Evolutionary conservation across 2,888 invertebrate species (phyloP).

Genomic region (Therioaphis trifolii): DNA sequence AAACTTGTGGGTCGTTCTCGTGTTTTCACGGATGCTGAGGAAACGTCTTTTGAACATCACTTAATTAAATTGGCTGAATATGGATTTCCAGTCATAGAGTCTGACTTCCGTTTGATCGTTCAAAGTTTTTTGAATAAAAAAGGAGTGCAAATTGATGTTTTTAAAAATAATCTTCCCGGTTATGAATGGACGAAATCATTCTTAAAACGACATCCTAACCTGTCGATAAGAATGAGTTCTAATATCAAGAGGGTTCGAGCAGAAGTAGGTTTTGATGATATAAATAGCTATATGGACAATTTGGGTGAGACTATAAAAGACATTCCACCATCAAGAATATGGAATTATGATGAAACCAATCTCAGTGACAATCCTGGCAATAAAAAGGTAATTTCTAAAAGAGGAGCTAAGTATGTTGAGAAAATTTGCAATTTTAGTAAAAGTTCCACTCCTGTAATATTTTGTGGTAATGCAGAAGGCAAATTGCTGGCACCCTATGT

Average conservation of each 20-base stretch:
- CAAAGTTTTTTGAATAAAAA: constrained; percentile 60
- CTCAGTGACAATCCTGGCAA: constrained; percentile 67
- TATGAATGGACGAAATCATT: constrained; percentile 66
- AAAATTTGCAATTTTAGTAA: constrained; percentile 67
- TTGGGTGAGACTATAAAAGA: constrained; percentile 61
- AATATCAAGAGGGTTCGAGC: constrained; percentile 66
- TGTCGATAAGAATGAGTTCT: constrained; percentile 63
- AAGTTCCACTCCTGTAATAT: constrained; percentile 67
- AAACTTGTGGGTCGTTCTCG: constrained; percentile 49
- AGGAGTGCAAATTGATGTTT: constrained; percentile 59
- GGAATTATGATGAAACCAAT: constrained; percentile 68
- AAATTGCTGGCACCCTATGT: constrained; percentile 67
- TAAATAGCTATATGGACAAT: constrained; percentile 65
- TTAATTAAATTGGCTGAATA: constrained; percentile 65
- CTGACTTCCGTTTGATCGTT: constrained; percentile 38
- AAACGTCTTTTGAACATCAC: constrained; percentile 65
- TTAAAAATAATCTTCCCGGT: constrained; percentile 66
- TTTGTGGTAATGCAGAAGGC: constrained; percentile 68
- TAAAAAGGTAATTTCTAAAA: constrained; percentile 66
- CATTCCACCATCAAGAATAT: constrained; percentile 66
- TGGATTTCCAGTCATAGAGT: constrained; percentile 66
- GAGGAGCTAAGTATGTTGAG: constrained; percentile 68
- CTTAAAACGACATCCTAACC: constrained; percentile 65
- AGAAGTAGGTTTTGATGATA: constrained; percentile 61
- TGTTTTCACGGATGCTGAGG: constrained; percentile 65